A percentile compares a stretch with the other conserved stretches of the same genome.
Evolutionary conservation across 2,797 vertebrate species (phyloP).

Genomic region (Balearica regulorum): DNA sequence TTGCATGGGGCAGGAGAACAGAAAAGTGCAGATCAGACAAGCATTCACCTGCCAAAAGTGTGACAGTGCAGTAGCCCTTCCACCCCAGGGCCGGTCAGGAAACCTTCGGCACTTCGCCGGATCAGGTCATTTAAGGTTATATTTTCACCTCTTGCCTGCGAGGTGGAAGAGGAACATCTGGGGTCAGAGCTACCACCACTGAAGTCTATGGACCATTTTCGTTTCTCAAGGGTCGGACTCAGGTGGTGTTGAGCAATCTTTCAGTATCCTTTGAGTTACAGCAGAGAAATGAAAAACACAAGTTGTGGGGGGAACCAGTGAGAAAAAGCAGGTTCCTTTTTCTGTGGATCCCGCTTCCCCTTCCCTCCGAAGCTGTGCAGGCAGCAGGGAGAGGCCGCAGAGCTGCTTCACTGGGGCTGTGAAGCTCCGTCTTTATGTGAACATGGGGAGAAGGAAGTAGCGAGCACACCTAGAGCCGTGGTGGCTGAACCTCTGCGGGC

Average conservation of each 20-base stretch:
- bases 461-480: neutral
- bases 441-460: rapidly evolving
- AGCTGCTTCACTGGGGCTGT: rapidly evolving
- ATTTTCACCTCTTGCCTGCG: neutral
- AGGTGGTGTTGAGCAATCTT: neutral
- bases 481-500: neutral
- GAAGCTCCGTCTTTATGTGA: rapidly evolving
- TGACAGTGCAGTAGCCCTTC: neutral
- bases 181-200: neutral
- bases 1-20: neutral
- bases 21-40: neutral
- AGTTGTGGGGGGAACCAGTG: neutral
- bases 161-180: neutral
- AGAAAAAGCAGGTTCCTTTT: conserved; percentile 20
- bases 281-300: conserved; percentile 38
- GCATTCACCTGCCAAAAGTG: rapidly evolving
- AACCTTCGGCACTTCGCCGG: rapidly evolving
- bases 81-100: neutral
- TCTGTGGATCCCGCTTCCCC: neutral
- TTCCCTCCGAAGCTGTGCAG: neutral
- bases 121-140: rapidly evolving
- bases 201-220: neutral
- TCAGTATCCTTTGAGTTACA: neutral
- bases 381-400: neutral
- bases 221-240: neutral